phyloP scores from a whole-genome alignment of 2,888 invertebrate genomes.

The Drosophila helvetica region DNA sequence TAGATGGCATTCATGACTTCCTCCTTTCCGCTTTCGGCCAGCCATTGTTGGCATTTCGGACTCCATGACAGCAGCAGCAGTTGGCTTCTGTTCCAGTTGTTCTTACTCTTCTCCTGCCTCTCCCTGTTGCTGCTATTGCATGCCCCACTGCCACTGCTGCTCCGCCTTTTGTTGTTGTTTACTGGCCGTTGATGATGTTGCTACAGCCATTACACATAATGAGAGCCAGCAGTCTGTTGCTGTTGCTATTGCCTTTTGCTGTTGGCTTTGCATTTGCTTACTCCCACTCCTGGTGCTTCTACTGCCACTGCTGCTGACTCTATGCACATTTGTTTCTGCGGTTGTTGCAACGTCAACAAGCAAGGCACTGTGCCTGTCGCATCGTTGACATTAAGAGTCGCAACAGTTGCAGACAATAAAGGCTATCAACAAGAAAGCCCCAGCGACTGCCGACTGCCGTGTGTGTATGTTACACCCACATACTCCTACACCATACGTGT shows the following conservation, averaged over 20 bases:
- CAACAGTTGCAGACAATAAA: slow-evolving; percentile 68
- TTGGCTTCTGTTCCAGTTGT: slow-evolving; percentile 13
- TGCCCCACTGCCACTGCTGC: slow-evolving; percentile 10
- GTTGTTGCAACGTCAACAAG: slow-evolving; percentile 66
- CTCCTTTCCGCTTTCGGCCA: slow-evolving; percentile 32
- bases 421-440: slow-evolving; percentile 60
- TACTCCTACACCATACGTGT: slow-evolving; percentile 63
- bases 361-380: neutral
- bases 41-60: slow-evolving; percentile 53
- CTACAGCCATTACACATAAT: slow-evolving; percentile 73
- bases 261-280: slow-evolving; percentile 34
- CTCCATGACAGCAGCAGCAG: slow-evolving; percentile 30
- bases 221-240: slow-evolving; percentile 61
- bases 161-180: slow-evolving; percentile 35
- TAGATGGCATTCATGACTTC: slow-evolving; percentile 69
- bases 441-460: slow-evolving; percentile 22
- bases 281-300: neutral
- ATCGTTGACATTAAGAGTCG: slow-evolving; percentile 74
- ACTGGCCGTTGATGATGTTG: slow-evolving; percentile 49
- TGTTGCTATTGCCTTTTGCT: slow-evolving; percentile 18
- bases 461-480: slow-evolving; percentile 52
- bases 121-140: slow-evolving; percentile 16
- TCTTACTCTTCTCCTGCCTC: neutral
- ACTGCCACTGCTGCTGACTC: slow-evolving; percentile 25
- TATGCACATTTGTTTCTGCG: slow-evolving; percentile 75